Conservation (phyloP, 2,113 vertebrate genomes). For the Psettodes erumei region DNA sequence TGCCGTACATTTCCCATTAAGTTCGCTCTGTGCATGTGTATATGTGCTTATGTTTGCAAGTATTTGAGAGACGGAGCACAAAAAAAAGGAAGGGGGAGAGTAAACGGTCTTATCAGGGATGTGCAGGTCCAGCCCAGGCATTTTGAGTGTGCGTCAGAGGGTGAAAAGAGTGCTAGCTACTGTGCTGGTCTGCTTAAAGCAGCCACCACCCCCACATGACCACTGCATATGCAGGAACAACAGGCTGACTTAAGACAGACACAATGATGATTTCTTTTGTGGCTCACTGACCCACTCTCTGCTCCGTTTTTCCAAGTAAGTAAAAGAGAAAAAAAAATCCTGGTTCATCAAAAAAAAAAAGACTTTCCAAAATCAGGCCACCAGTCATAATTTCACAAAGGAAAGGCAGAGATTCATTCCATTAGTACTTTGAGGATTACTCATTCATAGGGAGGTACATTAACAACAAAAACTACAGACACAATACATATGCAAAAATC, state of each 20-base stretch:
- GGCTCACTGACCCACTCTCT: conserved; percentile 56
- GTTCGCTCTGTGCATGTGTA: conserved; percentile 19
- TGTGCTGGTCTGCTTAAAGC: conserved; percentile 43
- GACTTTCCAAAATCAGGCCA: conserved; percentile 15
- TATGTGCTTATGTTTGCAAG: conserved; percentile 44
- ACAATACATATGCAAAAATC: conserved; percentile 1
- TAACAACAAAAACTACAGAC: not conserved
- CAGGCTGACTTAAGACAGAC: conserved; percentile 53
- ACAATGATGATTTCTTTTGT: conserved; percentile 24
- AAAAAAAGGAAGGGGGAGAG: conserved; percentile 29
- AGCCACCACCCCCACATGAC: conserved; percentile 27
- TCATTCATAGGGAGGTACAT: not conserved
- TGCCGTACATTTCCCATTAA: conserved; percentile 20
- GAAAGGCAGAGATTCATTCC: conserved; percentile 5
- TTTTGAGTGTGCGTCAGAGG: conserved; percentile 50
- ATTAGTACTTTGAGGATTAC: not conserved
- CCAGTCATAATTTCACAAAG: conserved; percentile 20
- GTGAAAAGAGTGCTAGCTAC: conserved; percentile 45
- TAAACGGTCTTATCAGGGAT: conserved; percentile 72
- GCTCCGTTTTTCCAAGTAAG: conserved; percentile 13
- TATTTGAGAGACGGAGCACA: not conserved
- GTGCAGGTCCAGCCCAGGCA: conserved; percentile 67
- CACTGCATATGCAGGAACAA: conserved; percentile 31
- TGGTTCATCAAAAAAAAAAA: conserved; percentile 10
- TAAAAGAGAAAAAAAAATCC: not conserved